These are phyloP conservation scores for Pachypeltis micranthus DNA, from an alignment of 1,140 invertebrate genomes.

Conservation along the genomic window DNA sequence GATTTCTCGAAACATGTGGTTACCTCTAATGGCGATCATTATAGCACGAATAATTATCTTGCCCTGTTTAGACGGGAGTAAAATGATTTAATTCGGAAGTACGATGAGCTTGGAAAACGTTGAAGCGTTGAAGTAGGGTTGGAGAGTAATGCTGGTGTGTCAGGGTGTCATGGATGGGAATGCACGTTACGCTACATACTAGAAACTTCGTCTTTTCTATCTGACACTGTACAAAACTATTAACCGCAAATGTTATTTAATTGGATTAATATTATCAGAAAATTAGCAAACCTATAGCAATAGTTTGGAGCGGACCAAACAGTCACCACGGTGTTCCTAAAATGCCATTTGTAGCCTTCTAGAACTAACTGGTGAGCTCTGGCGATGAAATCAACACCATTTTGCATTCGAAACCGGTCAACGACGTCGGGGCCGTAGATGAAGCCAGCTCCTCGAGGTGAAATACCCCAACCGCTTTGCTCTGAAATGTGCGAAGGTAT, in stretches of 20 bases:
- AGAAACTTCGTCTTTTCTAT: too few species aligned
- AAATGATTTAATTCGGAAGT: too few species aligned
- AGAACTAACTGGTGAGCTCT: conserved; percentile 98
- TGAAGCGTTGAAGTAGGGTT: too few species aligned
- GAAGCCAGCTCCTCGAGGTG: conserved; percentile 93
- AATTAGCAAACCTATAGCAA: conserved; percentile 79
- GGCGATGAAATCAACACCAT: conserved; percentile 97
- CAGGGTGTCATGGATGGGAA: too few species aligned
- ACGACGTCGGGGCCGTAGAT: conserved; percentile 97
- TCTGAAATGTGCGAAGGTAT: background rate
- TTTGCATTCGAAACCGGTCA: conserved; percentile 85
- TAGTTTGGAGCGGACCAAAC: conserved; percentile 99
- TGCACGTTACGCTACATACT: too few species aligned
- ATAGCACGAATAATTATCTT: too few species aligned
- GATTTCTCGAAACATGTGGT: background rate
- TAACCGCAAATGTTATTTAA: background rate
- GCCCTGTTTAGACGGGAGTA: too few species aligned
- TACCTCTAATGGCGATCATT: too few species aligned
- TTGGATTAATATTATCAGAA: background rate
- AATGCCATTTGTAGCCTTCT: conserved; percentile 99
- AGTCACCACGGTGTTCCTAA: conserved; percentile 94
- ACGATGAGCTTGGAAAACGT: too few species aligned
- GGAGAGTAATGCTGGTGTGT: too few species aligned
- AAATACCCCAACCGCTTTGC: conserved; percentile 76
- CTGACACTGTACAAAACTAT: too few species aligned